phyloP scores from a whole-genome alignment of 2,797 vertebrate genomes.

The Pseudomugil tenellus region DNA sequence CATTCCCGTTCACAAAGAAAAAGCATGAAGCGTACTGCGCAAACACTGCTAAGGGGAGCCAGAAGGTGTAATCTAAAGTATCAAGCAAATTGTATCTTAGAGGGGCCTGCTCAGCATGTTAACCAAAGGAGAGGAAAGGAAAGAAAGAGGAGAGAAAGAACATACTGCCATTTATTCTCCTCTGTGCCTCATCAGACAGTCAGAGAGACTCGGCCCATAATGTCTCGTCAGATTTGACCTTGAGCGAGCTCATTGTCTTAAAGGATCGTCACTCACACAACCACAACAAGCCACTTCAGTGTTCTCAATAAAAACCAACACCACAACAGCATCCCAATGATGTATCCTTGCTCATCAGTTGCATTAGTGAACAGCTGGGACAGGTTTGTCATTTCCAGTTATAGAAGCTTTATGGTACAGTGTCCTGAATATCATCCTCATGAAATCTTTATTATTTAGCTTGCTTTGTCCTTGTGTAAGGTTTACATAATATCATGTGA shows the following conservation, averaged over 20 bases:
- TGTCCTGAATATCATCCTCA: conserved; percentile 29
- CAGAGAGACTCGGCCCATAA: conserved; percentile 53
- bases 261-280: conserved; percentile 60
- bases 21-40: conserved; percentile 43
- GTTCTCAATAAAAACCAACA: conserved; percentile 68
- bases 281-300: conserved; percentile 66
- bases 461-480: conserved; percentile 24
- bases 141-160: conserved; percentile 32
- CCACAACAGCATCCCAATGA: conserved; percentile 63
- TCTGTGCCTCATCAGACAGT: conserved; percentile 45
- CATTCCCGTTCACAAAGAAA: conserved; percentile 36
- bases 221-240: conserved; percentile 73
- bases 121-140: conserved; percentile 44
- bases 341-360: conserved; percentile 52
- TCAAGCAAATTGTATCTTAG: conserved; percentile 47
- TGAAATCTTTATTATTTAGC: conserved; percentile 48
- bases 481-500: conserved; percentile 32
- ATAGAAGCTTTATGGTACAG: conserved; percentile 36
- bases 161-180: conserved; percentile 57
- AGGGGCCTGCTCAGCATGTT: conserved; percentile 57
- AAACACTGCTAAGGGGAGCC: conserved; percentile 46
- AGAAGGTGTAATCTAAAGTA: conserved; percentile 53
- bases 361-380: conserved; percentile 67
- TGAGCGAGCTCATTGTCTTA: conserved; percentile 68
- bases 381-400: conserved; percentile 64